Conservation (phyloP, 2,888 invertebrate genomes). For the Orthosia incerta region DNA sequence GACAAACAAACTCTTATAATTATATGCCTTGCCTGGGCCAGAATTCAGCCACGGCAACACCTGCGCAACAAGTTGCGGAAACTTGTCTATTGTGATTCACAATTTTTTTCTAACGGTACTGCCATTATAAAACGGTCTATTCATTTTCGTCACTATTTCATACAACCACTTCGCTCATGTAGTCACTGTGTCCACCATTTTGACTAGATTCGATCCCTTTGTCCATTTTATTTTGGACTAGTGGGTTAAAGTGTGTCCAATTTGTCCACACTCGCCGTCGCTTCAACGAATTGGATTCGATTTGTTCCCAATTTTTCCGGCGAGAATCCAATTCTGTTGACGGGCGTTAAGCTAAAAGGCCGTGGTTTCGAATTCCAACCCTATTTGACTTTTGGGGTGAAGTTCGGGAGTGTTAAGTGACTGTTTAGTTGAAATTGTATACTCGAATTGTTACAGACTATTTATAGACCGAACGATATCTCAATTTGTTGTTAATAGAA, state of each 20-base stretch:
- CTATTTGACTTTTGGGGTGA: conserved; percentile 13
- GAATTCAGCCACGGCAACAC: too few species aligned
- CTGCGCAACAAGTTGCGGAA: too few species aligned
- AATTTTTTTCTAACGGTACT: too few species aligned
- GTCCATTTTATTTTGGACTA: conserved; percentile 14
- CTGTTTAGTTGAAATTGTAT: neutral
- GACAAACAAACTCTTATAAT: too few species aligned
- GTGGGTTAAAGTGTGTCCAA: conserved; percentile 21
- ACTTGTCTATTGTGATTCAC: too few species aligned
- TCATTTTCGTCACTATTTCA: neutral
- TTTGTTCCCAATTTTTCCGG: conserved; percentile 16
- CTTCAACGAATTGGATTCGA: conserved; percentile 26
- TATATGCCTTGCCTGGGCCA: too few species aligned
- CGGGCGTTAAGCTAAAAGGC: conserved; percentile 20
- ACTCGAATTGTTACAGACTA: neutral
- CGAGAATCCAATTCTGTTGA: conserved; percentile 25
- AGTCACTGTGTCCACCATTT: conserved; percentile 2
- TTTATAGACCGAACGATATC: neutral
- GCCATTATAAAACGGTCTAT: too few species aligned
- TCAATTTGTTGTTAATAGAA: too few species aligned
- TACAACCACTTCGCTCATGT: too few species aligned
- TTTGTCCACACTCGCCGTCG: conserved; percentile 33
- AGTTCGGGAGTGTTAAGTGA: conserved; percentile 3
- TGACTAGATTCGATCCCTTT: conserved; percentile 5
- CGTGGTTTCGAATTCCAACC: conserved; percentile 28